phyloP scores from a whole-genome alignment of 2,797 vertebrate genomes.

The Anabas testudineus region DNA sequence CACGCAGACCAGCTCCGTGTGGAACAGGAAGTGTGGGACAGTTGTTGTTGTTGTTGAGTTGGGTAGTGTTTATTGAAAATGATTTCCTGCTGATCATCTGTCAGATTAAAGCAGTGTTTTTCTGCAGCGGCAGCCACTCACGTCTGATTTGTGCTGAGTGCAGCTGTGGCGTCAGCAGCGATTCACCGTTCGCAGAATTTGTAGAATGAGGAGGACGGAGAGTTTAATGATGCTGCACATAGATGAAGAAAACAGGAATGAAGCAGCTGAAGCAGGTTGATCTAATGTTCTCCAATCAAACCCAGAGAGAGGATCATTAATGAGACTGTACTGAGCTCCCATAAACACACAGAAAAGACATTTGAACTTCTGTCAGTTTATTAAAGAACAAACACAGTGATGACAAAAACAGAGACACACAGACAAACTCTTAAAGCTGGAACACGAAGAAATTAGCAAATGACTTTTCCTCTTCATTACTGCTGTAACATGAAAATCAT shows the following conservation, averaged over 20 bases:
- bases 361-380: neutral
- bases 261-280: slow-evolving; percentile 32
- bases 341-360: neutral
- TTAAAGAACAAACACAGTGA: neutral
- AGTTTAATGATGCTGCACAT: slow-evolving; percentile 21
- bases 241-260: slow-evolving; percentile 6
- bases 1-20: neutral
- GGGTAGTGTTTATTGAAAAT: slow-evolving; percentile 12
- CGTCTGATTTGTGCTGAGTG: slow-evolving; percentile 24
- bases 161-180: slow-evolving; percentile 32
- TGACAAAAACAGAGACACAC: neutral
- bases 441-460: too few species aligned
- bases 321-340: neutral
- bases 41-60: neutral
- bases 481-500: too few species aligned
- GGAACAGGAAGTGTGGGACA: slow-evolving; percentile 10
- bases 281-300: slow-evolving; percentile 54
- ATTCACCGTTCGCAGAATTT: slow-evolving; percentile 35
- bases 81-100: slow-evolving; percentile 37
- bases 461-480: too few species aligned
- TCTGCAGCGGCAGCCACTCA: neutral
- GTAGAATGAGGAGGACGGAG: slow-evolving; percentile 19
- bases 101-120: slow-evolving; percentile 11
- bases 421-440: too few species aligned
- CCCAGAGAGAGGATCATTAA: neutral